Conservation (phyloP, 2,888 invertebrate species). For the Dastarcus helophoroides region DNA sequence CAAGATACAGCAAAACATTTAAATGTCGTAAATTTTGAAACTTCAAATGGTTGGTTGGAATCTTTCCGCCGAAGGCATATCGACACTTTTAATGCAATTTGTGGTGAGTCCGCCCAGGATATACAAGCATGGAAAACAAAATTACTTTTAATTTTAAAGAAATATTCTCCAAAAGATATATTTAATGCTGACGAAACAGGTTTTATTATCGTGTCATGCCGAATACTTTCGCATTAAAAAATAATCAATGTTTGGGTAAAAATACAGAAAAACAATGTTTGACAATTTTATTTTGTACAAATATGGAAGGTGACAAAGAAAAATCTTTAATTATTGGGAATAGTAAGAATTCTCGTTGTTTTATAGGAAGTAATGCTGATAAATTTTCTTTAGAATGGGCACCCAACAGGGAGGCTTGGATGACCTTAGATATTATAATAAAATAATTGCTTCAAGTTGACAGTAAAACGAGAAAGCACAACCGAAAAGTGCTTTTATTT, state of each 20-base stretch:
- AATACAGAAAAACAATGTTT: constrained; percentile 10
- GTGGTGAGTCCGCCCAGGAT: background rate
- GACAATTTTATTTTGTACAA: constrained; percentile 13
- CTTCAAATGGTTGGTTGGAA: constrained; percentile 1
- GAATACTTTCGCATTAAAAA: constrained; percentile 8
- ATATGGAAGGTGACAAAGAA: constrained; percentile 12
- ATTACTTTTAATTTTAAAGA: constrained; percentile 3
- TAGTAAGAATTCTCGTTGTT: constrained; percentile 10
- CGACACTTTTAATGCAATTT: background rate
- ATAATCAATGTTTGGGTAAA: constrained; percentile 5
- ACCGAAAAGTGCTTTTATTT: constrained; percentile 4
- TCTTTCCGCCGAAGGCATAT: background rate
- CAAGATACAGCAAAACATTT: constrained; percentile 1
- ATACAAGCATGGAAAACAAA: background rate
- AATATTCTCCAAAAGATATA: too few species aligned
- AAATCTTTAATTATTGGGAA: constrained; percentile 9
- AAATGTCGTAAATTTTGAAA: background rate
- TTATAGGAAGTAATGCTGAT: constrained; percentile 9
- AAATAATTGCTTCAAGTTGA: constrained; percentile 7
- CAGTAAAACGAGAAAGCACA: constrained; percentile 7
- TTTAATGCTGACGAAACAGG: constrained; percentile 11
- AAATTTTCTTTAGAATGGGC: constrained; percentile 10
- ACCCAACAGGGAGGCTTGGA: constrained; percentile 10
- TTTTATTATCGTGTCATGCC: constrained; percentile 8
- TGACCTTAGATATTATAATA: constrained; percentile 10